Evolutionary conservation across 2,113 vertebrate genomes (phyloP).

Genomic region (Entelurus aequoreus): DNA sequence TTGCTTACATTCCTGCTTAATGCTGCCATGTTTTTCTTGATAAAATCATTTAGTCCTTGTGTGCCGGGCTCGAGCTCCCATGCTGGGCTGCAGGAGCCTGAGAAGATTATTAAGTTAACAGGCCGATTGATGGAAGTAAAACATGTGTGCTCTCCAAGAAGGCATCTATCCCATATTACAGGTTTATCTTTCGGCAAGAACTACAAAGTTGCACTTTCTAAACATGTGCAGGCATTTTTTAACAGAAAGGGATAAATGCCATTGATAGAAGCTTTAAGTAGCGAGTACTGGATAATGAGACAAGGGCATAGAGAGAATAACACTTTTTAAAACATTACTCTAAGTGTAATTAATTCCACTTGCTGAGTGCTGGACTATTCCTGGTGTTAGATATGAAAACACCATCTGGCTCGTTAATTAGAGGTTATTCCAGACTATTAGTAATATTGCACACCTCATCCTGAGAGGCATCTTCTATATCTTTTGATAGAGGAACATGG

Average conservation of each 20-base stretch:
- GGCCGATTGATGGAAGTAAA: slow-evolving; percentile 50
- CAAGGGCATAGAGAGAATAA: slow-evolving; percentile 42
- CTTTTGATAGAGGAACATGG: slow-evolving; percentile 42
- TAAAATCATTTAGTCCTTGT: slow-evolving; percentile 54
- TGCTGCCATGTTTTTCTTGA: slow-evolving; percentile 55
- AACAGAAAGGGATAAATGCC: slow-evolving; percentile 18
- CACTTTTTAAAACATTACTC: slow-evolving; percentile 53
- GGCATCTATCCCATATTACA: slow-evolving; percentile 25
- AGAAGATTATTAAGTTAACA: slow-evolving; percentile 56
- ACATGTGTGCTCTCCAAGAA: slow-evolving; percentile 38
- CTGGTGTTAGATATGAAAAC: slow-evolving; percentile 67
- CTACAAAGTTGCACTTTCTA: slow-evolving; percentile 19
- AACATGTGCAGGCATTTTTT: slow-evolving; percentile 14
- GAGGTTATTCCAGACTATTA: slow-evolving; percentile 68
- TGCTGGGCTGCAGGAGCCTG: slow-evolving; percentile 32
- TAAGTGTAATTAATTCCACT: slow-evolving; percentile 55
- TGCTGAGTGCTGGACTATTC: slow-evolving; percentile 53
- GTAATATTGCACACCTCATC: slow-evolving; percentile 35
- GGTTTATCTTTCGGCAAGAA: slow-evolving; percentile 49
- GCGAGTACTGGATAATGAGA: slow-evolving; percentile 24
- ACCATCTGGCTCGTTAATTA: slow-evolving; percentile 72
- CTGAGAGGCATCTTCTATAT: slow-evolving; percentile 18
- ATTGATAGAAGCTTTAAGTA: slow-evolving; percentile 39
- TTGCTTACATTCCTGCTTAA: slow-evolving; percentile 54
- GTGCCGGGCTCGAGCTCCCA: slow-evolving; percentile 30